A percentile compares a stretch with the other conserved stretches of the same genome.
These are phyloP conservation scores for Apaloderma vittatum DNA, from an alignment of 2,113 vertebrate species.

Conservation along the genomic window DNA sequence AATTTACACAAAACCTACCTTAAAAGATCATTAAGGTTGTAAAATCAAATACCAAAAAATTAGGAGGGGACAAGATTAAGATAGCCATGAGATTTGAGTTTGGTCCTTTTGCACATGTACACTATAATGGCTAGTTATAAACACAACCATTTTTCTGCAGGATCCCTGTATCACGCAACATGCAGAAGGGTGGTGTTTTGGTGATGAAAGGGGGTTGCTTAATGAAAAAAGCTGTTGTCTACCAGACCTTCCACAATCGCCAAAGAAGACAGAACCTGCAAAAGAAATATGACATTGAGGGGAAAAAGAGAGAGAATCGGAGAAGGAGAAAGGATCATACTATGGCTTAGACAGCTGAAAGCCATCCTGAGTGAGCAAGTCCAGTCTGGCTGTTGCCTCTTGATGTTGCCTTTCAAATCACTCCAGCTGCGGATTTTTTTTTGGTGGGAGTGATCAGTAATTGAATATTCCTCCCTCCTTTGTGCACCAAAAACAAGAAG, in stretches of 20 bases:
- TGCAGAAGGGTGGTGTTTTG: background rate
- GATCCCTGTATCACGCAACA: background rate
- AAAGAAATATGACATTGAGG: background rate
- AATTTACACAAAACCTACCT: background rate
- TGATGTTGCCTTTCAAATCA: background rate
- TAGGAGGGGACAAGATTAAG: background rate
- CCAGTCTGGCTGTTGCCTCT: background rate
- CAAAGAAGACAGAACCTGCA: background rate
- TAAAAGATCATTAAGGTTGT: background rate
- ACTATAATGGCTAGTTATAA: background rate
- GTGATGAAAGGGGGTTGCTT: accelerated
- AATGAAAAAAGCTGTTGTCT: background rate
- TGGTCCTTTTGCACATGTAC: background rate
- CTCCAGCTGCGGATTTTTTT: background rate
- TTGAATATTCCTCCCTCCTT: background rate
- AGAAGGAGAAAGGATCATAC: background rate
- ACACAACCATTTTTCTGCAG: background rate
- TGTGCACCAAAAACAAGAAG: accelerated
- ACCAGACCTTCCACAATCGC: background rate
- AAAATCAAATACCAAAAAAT: background rate
- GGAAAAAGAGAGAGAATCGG: background rate
- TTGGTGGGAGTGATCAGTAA: background rate
- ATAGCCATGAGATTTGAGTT: background rate
- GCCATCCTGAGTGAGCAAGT: background rate
- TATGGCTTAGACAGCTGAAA: background rate